phyloP scores from a whole-genome alignment of 2,797 vertebrate genomes.

The Sebastolobus altivelis region DNA sequence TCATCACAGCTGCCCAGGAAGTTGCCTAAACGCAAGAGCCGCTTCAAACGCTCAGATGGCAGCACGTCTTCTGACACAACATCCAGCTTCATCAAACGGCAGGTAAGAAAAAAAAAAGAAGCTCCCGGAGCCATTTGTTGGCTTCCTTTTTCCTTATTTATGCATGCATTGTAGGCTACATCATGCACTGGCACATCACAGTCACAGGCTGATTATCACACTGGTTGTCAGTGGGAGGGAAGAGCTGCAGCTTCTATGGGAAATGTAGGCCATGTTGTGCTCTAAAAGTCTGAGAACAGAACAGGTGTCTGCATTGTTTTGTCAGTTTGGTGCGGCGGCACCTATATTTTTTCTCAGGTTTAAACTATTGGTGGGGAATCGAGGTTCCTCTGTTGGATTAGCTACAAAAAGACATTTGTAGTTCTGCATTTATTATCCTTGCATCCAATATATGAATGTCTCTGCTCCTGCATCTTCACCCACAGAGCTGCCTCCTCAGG shows the following conservation, averaged over 20 bases:
- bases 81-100: slow-evolving; percentile 88
- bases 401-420: slow-evolving; percentile 6
- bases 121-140: not conserved
- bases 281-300: slow-evolving; percentile 6
- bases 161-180: not conserved
- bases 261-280: slow-evolving; percentile 37
- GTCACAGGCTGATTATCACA: not conserved
- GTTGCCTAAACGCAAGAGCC: slow-evolving; percentile 87
- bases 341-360: not conserved
- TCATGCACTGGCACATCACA: not conserved
- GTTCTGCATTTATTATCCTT: not conserved
- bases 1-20: slow-evolving; percentile 84
- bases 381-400: not conserved
- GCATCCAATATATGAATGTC: not conserved
- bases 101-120: slow-evolving; percentile 71
- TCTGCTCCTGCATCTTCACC: slow-evolving; percentile 27
- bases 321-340: not conserved
- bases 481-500: not conserved
- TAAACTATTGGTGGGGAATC: not conserved
- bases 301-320: slow-evolving; percentile 3
- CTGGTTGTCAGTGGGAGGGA: slow-evolving; percentile 7
- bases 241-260: not conserved
- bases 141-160: not conserved
- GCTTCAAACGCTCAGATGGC: slow-evolving; percentile 89
- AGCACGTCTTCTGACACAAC: slow-evolving; percentile 89